Percentiles rank a stretch among this genome's conserved stretches.
Conservation (phyloP, 2,113 vertebrate species). For the Laticauda colubrina region DNA sequence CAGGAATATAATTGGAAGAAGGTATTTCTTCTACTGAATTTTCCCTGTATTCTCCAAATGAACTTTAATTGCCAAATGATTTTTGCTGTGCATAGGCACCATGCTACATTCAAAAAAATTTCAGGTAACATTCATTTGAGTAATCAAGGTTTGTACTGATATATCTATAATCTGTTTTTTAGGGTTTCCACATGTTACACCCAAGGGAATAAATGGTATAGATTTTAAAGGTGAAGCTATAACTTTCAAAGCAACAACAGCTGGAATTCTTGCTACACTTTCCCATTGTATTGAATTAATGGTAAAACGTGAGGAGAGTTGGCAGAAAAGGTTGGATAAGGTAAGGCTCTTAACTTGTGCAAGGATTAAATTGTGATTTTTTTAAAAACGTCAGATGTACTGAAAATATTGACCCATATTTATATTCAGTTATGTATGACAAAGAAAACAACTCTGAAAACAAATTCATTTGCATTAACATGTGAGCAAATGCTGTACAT, state of each 20-base stretch:
- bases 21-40: neutral
- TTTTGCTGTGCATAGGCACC: neutral
- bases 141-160: conserved; percentile 3
- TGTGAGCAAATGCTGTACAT: neutral
- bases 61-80: neutral
- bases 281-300: conserved; percentile 98
- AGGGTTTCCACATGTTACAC: conserved; percentile 86
- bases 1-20: conserved; percentile 44
- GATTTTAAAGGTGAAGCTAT: conserved; percentile 99
- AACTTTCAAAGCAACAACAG: conserved; percentile 98
- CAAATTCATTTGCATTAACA: neutral
- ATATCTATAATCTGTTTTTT: conserved; percentile 44
- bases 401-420: neutral
- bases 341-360: conserved; percentile 64
- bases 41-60: conserved; percentile 34
- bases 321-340: conserved; percentile 96
- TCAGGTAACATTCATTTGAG: conserved; percentile 23
- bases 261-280: conserved; percentile 93
- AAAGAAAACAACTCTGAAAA: neutral
- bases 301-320: conserved; percentile 95
- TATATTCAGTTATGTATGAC: neutral
- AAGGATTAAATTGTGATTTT: conserved; percentile 1
- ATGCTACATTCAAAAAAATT: neutral
- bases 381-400: neutral
- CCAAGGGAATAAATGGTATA: conserved; percentile 91